Evolutionary conservation across 1,140 invertebrate species (phyloP).

Genomic region (Euwallacea similis): DNA sequence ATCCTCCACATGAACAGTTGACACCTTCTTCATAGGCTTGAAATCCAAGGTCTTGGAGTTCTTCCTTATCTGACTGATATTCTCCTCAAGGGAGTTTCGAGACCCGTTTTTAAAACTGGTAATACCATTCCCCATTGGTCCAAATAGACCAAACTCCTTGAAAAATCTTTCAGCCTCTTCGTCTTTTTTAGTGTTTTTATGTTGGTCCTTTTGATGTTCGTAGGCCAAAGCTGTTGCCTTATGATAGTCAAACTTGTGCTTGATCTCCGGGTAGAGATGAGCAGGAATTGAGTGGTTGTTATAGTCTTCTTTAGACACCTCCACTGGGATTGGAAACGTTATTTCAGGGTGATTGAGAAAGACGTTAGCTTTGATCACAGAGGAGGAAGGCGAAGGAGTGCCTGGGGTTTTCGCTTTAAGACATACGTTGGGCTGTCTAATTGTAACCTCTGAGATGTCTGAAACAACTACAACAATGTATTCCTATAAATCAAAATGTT

Average conservation of each 20-base stretch:
- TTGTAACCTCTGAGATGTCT: constrained; percentile 24
- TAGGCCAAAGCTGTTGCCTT: constrained; percentile 45
- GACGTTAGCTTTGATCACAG: constrained; percentile 41
- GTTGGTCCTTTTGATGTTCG: constrained; percentile 37
- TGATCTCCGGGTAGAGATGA: constrained; percentile 43
- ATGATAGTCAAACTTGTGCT: constrained; percentile 47
- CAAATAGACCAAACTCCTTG: constrained; percentile 49
- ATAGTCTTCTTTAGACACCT: constrained; percentile 39
- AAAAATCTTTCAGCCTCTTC: constrained; percentile 50
- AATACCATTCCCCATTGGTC: constrained; percentile 53
- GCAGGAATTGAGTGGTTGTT: constrained; percentile 35
- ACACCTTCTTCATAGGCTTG: constrained; percentile 30
- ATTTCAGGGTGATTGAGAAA: constrained; percentile 49
- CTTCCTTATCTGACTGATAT: constrained; percentile 41
- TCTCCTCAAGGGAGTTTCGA: constrained; percentile 32
- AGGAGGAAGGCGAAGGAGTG: constrained; percentile 17
- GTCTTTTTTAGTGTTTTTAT: constrained; percentile 34
- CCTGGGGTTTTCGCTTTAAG: constrained; percentile 33
- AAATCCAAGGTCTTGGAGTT: constrained; percentile 42
- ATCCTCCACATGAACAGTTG: constrained; percentile 40
- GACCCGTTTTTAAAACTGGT: constrained; percentile 39
- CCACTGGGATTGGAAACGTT: constrained; percentile 47
- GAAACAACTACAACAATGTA: constrained; percentile 1
- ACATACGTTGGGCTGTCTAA: constrained; percentile 22
- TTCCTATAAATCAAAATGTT: neutral